Evolutionary conservation across 2,888 invertebrate species (phyloP), one percentile per base, ranked within the genome.

Genomic region (Pristionchus entomophagus): DNA sequence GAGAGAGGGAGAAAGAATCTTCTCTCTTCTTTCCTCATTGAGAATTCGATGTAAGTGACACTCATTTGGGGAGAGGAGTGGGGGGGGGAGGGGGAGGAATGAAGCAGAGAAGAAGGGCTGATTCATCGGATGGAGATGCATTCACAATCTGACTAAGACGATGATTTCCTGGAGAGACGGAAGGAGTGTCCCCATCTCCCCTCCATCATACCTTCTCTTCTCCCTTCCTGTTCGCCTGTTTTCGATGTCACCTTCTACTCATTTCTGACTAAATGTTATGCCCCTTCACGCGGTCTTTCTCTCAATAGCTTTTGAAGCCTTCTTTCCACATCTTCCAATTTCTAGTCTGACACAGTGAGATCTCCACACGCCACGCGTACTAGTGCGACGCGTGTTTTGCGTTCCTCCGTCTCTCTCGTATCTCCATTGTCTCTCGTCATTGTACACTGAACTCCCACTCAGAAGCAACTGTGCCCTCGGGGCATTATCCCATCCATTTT

Each of bases 381-480:
- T 38, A 35, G 26, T 32, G 73, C 73, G n/a, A 26, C 26, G 73
- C 73, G 41, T 73, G 73, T 73, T 73, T 73, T 73, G 41, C 41
- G 49, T 49, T 26, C 32, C 38, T 51, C 19, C 14, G 32, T 10
- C 29, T 49, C 78, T 80, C 78, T 51, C 51, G 4, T 35, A 35
- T 32, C 51, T 19, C 51, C 22, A 3, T 80, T 49, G 49, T 80
- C 51, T 80, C 78, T 80, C 78, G 35, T 19, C 32, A 12, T 32
- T 19, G 51, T 80, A 80, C 78, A 80, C 78, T 80, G 49, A 51
- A 49, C 78, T 80, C 78, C 78, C 78, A 80, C 78, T 80, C 78
- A 78, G 73, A 73, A 73, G 73, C 73, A 41, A 17, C 26, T 73
- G 41, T 10, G 19, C 78, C 78, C 49, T 51, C 78, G 22, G 78